Percentiles rank a stretch among this genome's conserved stretches.
These are phyloP conservation scores for Ceratosolen solmsi DNA, from an alignment of 1,140 invertebrate species.

Conservation along the genomic window DNA sequence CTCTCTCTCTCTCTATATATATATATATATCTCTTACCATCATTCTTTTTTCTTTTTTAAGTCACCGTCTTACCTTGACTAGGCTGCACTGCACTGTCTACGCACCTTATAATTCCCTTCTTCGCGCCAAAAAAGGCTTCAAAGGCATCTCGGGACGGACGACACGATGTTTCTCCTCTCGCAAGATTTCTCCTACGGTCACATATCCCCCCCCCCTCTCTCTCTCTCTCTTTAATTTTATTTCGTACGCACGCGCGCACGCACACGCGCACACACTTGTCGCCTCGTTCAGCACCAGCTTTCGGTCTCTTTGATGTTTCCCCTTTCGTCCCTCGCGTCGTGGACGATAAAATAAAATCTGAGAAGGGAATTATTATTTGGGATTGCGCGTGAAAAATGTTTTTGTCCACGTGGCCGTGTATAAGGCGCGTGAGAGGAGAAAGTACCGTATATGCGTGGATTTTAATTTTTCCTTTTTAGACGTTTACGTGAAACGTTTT, in stretches of 20 bases:
- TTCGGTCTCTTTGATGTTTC: constrained; percentile 58
- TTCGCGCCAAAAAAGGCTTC: constrained; percentile 47
- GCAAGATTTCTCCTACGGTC: constrained; percentile 31
- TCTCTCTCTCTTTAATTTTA: not conserved
- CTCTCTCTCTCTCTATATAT: not conserved
- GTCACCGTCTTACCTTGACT: constrained; percentile 20
- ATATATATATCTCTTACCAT: no score
- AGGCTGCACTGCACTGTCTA: not conserved
- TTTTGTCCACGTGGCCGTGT: constrained; percentile 43
- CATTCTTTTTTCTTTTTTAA: not conserved
- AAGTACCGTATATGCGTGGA: not conserved
- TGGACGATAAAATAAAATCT: constrained; percentile 29
- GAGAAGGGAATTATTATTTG: constrained; percentile 47
- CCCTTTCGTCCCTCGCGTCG: constrained; percentile 43
- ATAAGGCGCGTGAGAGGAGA: not conserved
- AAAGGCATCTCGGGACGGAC: constrained; percentile 25
- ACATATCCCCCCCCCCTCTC: not conserved
- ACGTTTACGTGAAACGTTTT: constrained; percentile 1
- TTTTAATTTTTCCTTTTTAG: constrained; percentile 9
- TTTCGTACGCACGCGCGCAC: not conserved
- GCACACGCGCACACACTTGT: no score
- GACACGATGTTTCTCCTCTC: constrained; percentile 1
- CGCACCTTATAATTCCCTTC: constrained; percentile 43
- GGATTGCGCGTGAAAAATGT: constrained; percentile 50
- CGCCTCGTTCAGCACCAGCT: not conserved